Evolutionary conservation across 37 sponge, comb jelly and placozoan species (phyloP).

Genomic region (Halichondria panicea): DNA sequence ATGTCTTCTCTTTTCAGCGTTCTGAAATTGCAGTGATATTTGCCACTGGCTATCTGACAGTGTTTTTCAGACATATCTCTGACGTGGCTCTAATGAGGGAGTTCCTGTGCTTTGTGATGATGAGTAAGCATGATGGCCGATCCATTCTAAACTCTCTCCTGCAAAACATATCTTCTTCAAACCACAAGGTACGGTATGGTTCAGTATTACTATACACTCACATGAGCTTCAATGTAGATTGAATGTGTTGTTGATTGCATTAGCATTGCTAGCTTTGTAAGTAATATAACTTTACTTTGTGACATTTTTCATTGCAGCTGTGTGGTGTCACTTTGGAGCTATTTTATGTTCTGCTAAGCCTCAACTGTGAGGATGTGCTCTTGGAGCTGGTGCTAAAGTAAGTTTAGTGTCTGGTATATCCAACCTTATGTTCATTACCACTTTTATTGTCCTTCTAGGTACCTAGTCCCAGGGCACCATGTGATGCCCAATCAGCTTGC

Average conservation of each 20-base stretch:
- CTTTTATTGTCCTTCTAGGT: conserved; percentile 2
- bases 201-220: background rate
- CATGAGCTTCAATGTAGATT: too few relatives aligned
- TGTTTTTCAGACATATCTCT: conserved; percentile 63
- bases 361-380: conserved; percentile 85
- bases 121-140: conserved; percentile 42
- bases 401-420: background rate
- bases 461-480: conserved; percentile 64
- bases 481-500: conserved; percentile 53
- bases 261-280: background rate
- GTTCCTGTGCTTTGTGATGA: conserved; percentile 49
- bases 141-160: conserved; percentile 36
- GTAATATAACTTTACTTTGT: background rate
- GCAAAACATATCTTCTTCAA: conserved; percentile 29
- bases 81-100: conserved; percentile 59
- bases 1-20: conserved; percentile 13
- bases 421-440: background rate
- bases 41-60: conserved; percentile 64
- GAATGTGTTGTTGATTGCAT: too few relatives aligned
- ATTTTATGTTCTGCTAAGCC: conserved; percentile 54
- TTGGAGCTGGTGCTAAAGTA: conserved; percentile 66
- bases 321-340: conserved; percentile 71
- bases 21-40: conserved; percentile 36
- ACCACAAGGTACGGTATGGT: conserved; percentile 23
- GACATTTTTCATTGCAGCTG: conserved; percentile 39